Base-by-base conservation (phyloP, 2,888 invertebrate genomes). In the Napeogenes sylphis region DNA sequence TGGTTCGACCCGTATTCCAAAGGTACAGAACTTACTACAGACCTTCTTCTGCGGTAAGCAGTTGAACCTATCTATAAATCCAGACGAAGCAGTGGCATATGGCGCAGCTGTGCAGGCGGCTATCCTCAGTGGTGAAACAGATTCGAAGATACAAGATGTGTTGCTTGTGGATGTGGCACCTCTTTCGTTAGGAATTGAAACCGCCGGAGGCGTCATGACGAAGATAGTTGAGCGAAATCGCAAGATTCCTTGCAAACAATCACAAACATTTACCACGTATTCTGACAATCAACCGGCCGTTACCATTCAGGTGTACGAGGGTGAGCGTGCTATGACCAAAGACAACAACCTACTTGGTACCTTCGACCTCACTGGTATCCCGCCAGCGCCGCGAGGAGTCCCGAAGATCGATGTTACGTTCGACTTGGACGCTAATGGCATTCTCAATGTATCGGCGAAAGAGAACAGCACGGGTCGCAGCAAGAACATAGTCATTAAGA, bases 41-140 rank as follows among this genome's bases (percentile, higher is more conserved):
- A 93, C 92, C 75, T 94, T 92, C 84, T 95, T 95, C 88, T 91
- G 91, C 70, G 93, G 93, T 10, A 94, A 94, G 80, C 84, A 90
- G 35, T 81, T 94, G 14, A 94, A 94, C 75, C 83, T 93, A 59
- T 93, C 93, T 4, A 94, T 94, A 72, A 94, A 94, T 74, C 94
- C 94, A 0, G 94, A 95, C 71, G 94, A 95, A 77, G 94, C 94
- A 0, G 94, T 95, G 0, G 94, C 94, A 0, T 94, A 93, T 75
- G 94, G 94, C 30, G 94, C 94, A 0, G 94, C 94, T 0, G 91
- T 93, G 2, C 93, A 94, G 75, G 94, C 93, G 0, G 93, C 93
- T 3, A 92, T 94, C 66, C 79, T 94, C 42, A 91, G 90, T 69
- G 93, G 93, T 0, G 92, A 94, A 93, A 92, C 92, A 5, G 93